Conservation (phyloP, 2,113 vertebrate species). For the Orcinus orca region DNA sequence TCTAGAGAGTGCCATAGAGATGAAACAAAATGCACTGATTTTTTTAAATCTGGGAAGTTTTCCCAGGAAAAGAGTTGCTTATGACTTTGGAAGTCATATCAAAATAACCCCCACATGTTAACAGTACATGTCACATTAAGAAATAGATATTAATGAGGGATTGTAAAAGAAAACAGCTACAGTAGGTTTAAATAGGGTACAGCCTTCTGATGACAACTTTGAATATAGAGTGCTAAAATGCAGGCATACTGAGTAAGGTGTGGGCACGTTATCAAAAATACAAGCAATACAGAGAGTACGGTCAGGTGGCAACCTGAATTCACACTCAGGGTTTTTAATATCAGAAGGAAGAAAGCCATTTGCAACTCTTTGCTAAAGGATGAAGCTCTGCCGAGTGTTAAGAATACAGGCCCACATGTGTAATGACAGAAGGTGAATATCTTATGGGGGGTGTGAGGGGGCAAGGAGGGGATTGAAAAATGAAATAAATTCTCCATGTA, state of each 20-base stretch:
- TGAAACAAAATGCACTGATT: conserved; percentile 44
- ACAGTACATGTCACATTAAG: conserved; percentile 65
- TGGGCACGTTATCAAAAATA: conserved; percentile 60
- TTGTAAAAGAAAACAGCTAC: conserved; percentile 58
- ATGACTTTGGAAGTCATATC: conserved; percentile 62
- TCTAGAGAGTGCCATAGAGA: neutral
- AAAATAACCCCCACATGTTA: conserved; percentile 67
- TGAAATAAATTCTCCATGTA: conserved; percentile 44
- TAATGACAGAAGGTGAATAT: conserved; percentile 58
- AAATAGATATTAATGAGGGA: conserved; percentile 65
- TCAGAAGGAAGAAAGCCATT: conserved; percentile 52
- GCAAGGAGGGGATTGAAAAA: neutral
- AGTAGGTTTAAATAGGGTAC: conserved; percentile 56
- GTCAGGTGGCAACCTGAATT: conserved; percentile 71
- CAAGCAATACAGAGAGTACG: neutral
- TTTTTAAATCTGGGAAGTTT: conserved; percentile 50
- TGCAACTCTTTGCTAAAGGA: conserved; percentile 50
- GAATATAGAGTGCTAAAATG: conserved; percentile 52
- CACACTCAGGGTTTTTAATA: conserved; percentile 59
- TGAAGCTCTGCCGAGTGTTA: conserved; percentile 31
- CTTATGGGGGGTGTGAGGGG: neutral
- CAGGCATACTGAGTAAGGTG: conserved; percentile 59
- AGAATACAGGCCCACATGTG: conserved; percentile 56
- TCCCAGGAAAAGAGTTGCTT: conserved; percentile 65
- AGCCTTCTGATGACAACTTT: conserved; percentile 65